Conservation (phyloP, 2,113 vertebrate species). For the Onychostruthus taczanowskii region DNA sequence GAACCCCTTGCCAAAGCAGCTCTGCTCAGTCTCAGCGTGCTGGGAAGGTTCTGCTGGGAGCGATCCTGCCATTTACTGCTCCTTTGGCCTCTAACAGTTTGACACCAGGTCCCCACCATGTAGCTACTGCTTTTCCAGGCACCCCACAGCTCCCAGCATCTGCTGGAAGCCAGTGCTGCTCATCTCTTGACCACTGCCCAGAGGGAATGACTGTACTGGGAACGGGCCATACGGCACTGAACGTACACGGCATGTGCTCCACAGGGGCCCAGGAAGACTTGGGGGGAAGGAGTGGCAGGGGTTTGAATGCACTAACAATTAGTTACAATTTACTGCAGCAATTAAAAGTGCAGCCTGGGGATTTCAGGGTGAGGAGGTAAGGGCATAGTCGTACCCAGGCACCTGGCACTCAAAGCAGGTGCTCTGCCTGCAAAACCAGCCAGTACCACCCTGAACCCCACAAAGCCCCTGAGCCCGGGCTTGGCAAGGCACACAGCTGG, state of each 20-base stretch:
- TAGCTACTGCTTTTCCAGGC: background rate
- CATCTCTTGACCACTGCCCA: slow-evolving; percentile 9
- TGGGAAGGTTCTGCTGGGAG: background rate
- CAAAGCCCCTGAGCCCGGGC: background rate
- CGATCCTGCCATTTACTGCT: background rate
- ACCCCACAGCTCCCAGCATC: background rate
- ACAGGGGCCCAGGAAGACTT: slow-evolving; percentile 2
- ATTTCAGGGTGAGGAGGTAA: slow-evolving; percentile 75
- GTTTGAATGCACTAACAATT: slow-evolving; percentile 44
- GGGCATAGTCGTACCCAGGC: slow-evolving; percentile 50
- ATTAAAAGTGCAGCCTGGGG: slow-evolving; percentile 53
- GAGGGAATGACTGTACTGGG: background rate
- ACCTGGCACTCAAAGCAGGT: background rate
- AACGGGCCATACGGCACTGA: accelerated
- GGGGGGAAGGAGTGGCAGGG: slow-evolving; percentile 51
- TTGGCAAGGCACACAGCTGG: background rate
- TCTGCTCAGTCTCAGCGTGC: background rate
- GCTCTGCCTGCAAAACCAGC: background rate
- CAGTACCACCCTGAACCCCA: background rate
- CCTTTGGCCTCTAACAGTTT: background rate
- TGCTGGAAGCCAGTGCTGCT: background rate
- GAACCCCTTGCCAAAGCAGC: background rate
- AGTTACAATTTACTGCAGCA: slow-evolving; percentile 41
- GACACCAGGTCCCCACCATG: background rate
- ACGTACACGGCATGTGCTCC: accelerated